Evolutionary conservation across 2,888 invertebrate genomes (phyloP).

Genomic region (Spodoptera exigua): DNA sequence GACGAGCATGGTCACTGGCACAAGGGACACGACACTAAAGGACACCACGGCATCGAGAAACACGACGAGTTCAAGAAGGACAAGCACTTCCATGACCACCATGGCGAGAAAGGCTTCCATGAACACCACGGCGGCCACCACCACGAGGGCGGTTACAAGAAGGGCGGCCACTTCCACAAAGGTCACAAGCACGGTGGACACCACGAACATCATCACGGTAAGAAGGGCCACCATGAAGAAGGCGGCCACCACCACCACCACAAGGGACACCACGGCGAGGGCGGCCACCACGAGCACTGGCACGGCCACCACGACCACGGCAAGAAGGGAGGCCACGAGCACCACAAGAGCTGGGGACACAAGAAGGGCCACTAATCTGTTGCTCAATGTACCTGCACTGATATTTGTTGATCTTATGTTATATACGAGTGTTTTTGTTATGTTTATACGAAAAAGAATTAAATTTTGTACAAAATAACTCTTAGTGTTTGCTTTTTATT

Average conservation of each 20-base stretch:
- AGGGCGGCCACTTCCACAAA: slow-evolving; percentile 94
- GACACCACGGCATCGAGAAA: slow-evolving; percentile 95
- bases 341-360: slow-evolving; percentile 94
- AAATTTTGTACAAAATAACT: slow-evolving; percentile 56
- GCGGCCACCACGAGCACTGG: slow-evolving; percentile 93
- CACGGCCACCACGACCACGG: slow-evolving; percentile 92
- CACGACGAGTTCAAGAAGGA: slow-evolving; percentile 95
- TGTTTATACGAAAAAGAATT: slow-evolving; percentile 65
- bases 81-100: slow-evolving; percentile 95
- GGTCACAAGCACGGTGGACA: slow-evolving; percentile 93
- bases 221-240: slow-evolving; percentile 93
- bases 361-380: slow-evolving; percentile 84
- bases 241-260: slow-evolving; percentile 94
- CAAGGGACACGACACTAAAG: slow-evolving; percentile 95
- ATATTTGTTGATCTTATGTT: slow-evolving; percentile 73
- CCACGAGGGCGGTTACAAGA: slow-evolving; percentile 93
- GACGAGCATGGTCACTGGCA: slow-evolving; percentile 92
- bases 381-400: slow-evolving; percentile 57
- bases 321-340: slow-evolving; percentile 94
- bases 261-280: slow-evolving; percentile 93
- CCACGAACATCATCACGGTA: slow-evolving; percentile 93
- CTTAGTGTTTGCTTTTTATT: slow-evolving; percentile 7
- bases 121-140: slow-evolving; percentile 94
- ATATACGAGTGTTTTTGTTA: slow-evolving; percentile 67
- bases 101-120: slow-evolving; percentile 93